phyloP scores from a whole-genome alignment of 1,140 invertebrate genomes.

The Bombyx mori region DNA sequence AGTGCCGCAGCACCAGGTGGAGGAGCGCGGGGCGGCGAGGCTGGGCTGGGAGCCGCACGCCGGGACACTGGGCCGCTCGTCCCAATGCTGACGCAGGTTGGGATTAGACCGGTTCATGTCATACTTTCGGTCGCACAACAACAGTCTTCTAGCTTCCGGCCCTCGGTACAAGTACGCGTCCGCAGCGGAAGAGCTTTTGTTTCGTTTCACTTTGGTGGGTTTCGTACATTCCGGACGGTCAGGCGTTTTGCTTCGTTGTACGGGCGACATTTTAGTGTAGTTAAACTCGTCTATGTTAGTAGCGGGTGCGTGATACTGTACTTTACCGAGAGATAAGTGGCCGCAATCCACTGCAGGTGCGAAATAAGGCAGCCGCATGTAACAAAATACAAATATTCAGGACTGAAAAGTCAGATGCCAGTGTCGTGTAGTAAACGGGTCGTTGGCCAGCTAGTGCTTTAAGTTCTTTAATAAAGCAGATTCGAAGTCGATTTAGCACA shows the following conservation, averaged over 20 bases:
- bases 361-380: slow-evolving; percentile 72
- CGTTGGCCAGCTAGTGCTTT: no score
- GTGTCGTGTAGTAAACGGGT: no score
- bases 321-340: slow-evolving; percentile 75
- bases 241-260: slow-evolving; percentile 42
- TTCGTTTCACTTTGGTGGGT: slow-evolving; percentile 62
- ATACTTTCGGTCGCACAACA: slow-evolving; percentile 48
- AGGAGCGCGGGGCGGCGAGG: slow-evolving; percentile 62
- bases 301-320: slow-evolving; percentile 75
- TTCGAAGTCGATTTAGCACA: no score
- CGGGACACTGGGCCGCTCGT: slow-evolving; percentile 30
- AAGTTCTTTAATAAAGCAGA: no score
- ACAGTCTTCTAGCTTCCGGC: slow-evolving; percentile 47
- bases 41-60: slow-evolving; percentile 48
- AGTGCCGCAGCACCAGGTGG: slow-evolving; percentile 75
- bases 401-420: slow-evolving; percentile 24
- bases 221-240: slow-evolving; percentile 37
- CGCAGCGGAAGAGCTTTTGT: slow-evolving; percentile 65
- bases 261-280: slow-evolving; percentile 44
- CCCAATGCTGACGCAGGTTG: slow-evolving; percentile 51
- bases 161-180: slow-evolving; percentile 50
- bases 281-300: slow-evolving; percentile 67
- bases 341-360: slow-evolving; percentile 74
- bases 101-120: slow-evolving; percentile 65
- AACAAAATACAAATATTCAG: slow-evolving; percentile 71